Percentiles rank a stretch among this genome's conserved stretches.
These are phyloP conservation scores for Coronaproctus castanopsis DNA, from an alignment of 2,888 invertebrate genomes.

Conservation along the genomic window DNA sequence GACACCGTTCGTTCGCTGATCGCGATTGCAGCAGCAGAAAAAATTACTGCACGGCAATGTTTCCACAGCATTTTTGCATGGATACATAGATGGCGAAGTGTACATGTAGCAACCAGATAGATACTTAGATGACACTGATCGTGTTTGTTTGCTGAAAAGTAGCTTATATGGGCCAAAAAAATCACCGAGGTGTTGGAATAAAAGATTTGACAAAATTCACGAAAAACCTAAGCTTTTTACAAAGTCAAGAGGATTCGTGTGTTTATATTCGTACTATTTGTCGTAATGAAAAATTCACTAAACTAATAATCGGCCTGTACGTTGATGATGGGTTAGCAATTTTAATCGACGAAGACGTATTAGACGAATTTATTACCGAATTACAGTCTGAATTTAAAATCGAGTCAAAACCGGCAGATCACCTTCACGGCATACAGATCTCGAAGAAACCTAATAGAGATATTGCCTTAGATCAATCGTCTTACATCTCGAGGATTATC, in stretches of 20 bases:
- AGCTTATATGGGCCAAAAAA: conserved; percentile 26
- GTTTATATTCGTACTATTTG: conserved; percentile 19
- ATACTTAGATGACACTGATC: conserved; percentile 20
- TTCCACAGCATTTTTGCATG: conserved; percentile 23
- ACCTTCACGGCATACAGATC: conserved; percentile 18
- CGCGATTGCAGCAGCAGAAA: conserved; percentile 19
- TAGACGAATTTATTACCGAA: conserved; percentile 15
- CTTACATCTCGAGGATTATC: conserved; percentile 13
- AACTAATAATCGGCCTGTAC: conserved; percentile 18
- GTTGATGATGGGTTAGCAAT: conserved; percentile 23
- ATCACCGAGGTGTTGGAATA: conserved; percentile 24
- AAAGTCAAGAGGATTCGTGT: conserved; percentile 22
- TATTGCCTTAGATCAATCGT: too few relatives aligned
- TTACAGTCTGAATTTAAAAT: conserved; percentile 15
- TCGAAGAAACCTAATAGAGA: not conserved
- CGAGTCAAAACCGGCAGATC: conserved; percentile 13
- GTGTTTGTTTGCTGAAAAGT: conserved; percentile 23
- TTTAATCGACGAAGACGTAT: conserved; percentile 9
- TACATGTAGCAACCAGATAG: conserved; percentile 25
- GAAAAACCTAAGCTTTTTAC: conserved; percentile 19
- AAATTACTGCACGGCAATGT: conserved; percentile 21
- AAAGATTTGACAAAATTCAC: conserved; percentile 21
- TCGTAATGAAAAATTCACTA: conserved; percentile 14
- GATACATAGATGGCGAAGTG: conserved; percentile 22
- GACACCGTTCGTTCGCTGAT: conserved; percentile 20